A percentile compares a stretch with the other conserved stretches of the same genome.
Conservation (phyloP, 2,888 invertebrate species). For the Eupithecia inturbata region DNA sequence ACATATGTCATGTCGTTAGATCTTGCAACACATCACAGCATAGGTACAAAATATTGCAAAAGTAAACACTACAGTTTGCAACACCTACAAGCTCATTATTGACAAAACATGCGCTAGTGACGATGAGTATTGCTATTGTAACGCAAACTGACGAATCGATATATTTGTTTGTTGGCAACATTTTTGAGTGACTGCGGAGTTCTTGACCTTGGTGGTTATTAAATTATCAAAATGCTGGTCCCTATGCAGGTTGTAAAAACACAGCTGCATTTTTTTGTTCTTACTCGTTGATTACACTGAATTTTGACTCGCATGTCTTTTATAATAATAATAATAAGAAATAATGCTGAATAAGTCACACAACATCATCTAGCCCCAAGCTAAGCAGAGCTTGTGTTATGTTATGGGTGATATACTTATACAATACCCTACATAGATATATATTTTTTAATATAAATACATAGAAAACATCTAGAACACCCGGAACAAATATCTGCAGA, state of each 20-base stretch:
- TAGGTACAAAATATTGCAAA: neutral
- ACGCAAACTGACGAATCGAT: neutral
- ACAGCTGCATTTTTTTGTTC: neutral
- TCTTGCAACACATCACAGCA: no score
- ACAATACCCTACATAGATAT: no score
- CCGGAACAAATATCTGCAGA: no score
- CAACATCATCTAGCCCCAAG: no score
- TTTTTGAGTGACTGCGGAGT: constrained; percentile 4
- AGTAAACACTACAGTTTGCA: neutral
- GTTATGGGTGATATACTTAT: no score
- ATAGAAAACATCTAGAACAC: no score
- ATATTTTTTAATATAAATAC: no score
- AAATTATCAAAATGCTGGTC: neutral
- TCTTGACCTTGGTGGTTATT: neutral
- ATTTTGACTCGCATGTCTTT: no score
- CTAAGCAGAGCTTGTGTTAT: no score
- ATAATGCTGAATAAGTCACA: no score
- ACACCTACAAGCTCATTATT: neutral
- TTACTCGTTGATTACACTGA: neutral
- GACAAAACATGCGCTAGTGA: constrained; percentile 6
- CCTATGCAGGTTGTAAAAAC: neutral
- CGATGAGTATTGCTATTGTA: constrained; percentile 1
- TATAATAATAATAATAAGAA: no score
- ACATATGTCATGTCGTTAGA: no score
- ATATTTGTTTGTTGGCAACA: constrained; percentile 4